Evolutionary conservation across 2,888 invertebrate species (phyloP).

Genomic region (Lysandra bellargus): DNA sequence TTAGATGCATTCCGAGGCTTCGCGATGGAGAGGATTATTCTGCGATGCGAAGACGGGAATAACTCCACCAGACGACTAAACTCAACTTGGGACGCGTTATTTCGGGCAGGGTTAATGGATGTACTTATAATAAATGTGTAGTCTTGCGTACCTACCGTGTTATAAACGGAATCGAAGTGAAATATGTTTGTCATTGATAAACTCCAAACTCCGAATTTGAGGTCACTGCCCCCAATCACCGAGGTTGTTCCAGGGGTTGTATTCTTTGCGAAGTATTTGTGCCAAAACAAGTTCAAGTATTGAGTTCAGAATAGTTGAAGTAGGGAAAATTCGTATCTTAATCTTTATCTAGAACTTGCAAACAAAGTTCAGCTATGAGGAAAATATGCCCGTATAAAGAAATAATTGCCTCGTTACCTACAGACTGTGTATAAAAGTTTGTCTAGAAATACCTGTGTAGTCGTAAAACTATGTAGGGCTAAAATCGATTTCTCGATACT

Average conservation of each 20-base stretch:
- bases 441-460: background rate
- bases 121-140: conserved; percentile 18
- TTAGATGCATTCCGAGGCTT: conserved; percentile 79
- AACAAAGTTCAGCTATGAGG: background rate
- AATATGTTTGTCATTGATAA: conserved; percentile 33
- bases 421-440: background rate
- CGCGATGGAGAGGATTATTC: conserved; percentile 62
- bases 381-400: background rate
- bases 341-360: background rate
- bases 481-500: background rate
- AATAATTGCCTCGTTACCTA: background rate
- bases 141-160: background rate
- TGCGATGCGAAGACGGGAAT: conserved; percentile 64
- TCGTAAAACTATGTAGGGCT: background rate
- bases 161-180: conserved; percentile 15
- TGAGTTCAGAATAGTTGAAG: background rate
- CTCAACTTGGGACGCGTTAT: conserved; percentile 64
- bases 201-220: conserved; percentile 36
- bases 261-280: conserved; percentile 35
- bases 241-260: conserved; percentile 64
- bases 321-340: background rate
- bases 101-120: conserved; percentile 75
- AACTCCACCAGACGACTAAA: conserved; percentile 60
- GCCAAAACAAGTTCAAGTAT: conserved; percentile 3
- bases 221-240: conserved; percentile 63